Conservation (phyloP, 2,888 invertebrate species). For the Caenorhabditis sp. region DNA sequence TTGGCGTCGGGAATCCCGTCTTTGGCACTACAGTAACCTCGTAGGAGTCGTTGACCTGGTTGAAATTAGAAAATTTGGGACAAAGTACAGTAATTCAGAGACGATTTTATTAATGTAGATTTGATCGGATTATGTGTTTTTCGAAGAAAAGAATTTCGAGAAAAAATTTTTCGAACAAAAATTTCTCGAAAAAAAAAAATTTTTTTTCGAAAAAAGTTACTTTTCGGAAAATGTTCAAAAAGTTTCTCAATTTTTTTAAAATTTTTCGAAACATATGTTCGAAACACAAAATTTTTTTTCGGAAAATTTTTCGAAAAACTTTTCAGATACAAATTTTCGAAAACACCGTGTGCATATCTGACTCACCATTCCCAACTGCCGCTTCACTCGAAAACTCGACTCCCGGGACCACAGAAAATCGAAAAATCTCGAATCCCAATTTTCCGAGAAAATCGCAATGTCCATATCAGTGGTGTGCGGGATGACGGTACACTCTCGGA, state of each 20-base stretch:
- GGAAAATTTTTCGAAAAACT: too few relatives aligned
- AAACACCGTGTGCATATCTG: too few relatives aligned
- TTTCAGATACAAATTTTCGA: too few relatives aligned
- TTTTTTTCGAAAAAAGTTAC: too few relatives aligned
- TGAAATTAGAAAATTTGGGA: background rate
- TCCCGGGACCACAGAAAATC: conserved; percentile 23
- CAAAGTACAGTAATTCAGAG: background rate
- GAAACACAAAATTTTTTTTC: too few relatives aligned
- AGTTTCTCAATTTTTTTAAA: too few relatives aligned
- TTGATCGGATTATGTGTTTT: background rate
- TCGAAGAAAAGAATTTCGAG: too few relatives aligned
- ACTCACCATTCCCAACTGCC: conserved; percentile 54
- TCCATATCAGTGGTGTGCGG: conserved; percentile 67
- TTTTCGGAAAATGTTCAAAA: too few relatives aligned
- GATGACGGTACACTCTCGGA: conserved; percentile 63
- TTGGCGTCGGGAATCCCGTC: conserved; percentile 1
- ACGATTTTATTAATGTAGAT: background rate
- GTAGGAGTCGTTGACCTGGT: conserved; percentile 54
- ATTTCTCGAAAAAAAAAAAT: too few relatives aligned
- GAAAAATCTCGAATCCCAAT: conserved; percentile 44
- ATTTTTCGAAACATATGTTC: too few relatives aligned
- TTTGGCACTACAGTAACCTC: conserved; percentile 55
- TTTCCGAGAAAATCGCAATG: conserved; percentile 47
- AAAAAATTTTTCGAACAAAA: too few relatives aligned
- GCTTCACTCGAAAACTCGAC: conserved; percentile 39